Evolutionary conservation across 2,113 vertebrate species (phyloP), one percentile per base, ranked within the genome.

Genomic region (Leptosomus discolor): DNA sequence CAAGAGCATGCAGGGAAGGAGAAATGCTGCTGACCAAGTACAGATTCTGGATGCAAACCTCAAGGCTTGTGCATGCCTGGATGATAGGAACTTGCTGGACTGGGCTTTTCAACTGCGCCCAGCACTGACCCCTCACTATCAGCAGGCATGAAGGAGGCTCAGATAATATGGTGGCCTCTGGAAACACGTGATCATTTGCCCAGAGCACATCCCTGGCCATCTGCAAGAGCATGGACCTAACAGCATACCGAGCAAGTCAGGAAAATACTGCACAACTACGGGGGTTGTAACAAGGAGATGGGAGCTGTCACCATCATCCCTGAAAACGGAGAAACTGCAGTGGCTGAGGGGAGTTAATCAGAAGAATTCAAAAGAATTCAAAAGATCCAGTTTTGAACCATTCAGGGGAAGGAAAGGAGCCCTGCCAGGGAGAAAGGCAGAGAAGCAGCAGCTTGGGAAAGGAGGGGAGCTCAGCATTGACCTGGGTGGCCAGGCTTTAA

Each of bases 291-390:
- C 39, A 10, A 64, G 56, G 41, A n/a, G 32, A 56, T 8, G 4
- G 32, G 30, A 90, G 26, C 34, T 24, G 19, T 41, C 37, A 46
- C 22, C 37, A 13, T 3, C 50, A 65, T 34, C 46, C 46, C 56
- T 51, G 32, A 43, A 80, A 86, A 74, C 34, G 45, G 3, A 5
- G 41, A 8, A 64, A 64, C 8, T 54, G 37, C 15, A 32, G 43
- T 2, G 36, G 10, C 21, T 34, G 18, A 0, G 1, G 15, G 7
- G 7, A 90, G 13, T 19, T 51, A 34, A 39, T 14, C 0, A 2
- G 43, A 91, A 86, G 24, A 50, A 46, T 4, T 58, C 3, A 20
- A 50, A 82, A 83, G 6, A 48, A 88, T n/a, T n/a, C n/a, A n/a
- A 32, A 78, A 95, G 41, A 53, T 45, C 11, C 30, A 24, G 19